Evolutionary conservation across 2,797 vertebrate genomes (phyloP).

Genomic region (Melanotaenia trifasciata): DNA sequence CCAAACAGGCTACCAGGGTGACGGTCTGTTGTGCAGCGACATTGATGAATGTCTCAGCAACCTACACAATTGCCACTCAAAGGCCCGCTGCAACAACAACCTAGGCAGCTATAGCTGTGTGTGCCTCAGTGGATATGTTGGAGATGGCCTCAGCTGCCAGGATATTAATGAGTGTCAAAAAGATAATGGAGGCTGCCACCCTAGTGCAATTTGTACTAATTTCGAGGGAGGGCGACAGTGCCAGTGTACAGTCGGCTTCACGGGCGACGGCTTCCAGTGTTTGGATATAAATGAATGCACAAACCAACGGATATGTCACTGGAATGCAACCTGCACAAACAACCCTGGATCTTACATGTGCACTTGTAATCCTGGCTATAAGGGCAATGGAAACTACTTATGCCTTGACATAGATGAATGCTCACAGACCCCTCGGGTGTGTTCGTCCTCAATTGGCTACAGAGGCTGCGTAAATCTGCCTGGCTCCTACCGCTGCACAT

Average conservation of each 20-base stretch:
- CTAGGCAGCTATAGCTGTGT: conserved; percentile 82
- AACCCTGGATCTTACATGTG: conserved; percentile 85
- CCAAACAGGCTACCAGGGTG: conserved; percentile 78
- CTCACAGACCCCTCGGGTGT: conserved; percentile 79
- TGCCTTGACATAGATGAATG: conserved; percentile 88
- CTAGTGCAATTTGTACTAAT: conserved; percentile 81
- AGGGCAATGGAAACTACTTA: conserved; percentile 89
- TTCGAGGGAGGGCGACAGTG: conserved; percentile 78
- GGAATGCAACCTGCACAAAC: conserved; percentile 88
- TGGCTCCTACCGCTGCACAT: conserved; percentile 82
- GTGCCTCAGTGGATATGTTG: conserved; percentile 81
- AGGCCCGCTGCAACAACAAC: conserved; percentile 81
- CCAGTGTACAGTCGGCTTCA: conserved; percentile 81
- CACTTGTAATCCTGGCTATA: conserved; percentile 85
- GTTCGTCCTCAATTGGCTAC: conserved; percentile 77
- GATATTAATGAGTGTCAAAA: conserved; percentile 84
- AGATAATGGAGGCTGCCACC: conserved; percentile 83
- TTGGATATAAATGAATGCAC: conserved; percentile 82
- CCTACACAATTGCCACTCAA: conserved; percentile 76
- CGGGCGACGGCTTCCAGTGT: conserved; percentile 81
- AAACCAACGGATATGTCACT: conserved; percentile 79
- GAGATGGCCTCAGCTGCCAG: conserved; percentile 80
- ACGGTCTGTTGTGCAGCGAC: conserved; percentile 80
- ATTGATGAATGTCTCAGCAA: conserved; percentile 82
- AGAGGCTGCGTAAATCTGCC: conserved; percentile 85